These are phyloP conservation scores for Myotis daubentonii DNA, from an alignment of 2,797 vertebrate species.

Conservation along the genomic window DNA sequence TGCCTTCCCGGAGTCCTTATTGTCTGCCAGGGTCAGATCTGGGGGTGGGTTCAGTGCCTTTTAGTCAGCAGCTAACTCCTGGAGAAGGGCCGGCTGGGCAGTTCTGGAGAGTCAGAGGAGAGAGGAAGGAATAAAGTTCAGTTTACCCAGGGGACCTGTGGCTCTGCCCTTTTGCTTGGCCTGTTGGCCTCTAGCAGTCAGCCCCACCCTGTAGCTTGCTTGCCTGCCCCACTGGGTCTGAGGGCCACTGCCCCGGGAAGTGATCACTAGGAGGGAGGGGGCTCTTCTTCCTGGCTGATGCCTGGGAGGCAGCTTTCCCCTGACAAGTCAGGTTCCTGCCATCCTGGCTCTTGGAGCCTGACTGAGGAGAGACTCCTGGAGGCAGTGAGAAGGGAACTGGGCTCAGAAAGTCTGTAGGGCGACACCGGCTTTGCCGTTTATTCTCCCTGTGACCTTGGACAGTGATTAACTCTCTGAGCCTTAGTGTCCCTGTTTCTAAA, in stretches of 20 bases:
- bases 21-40: conserved; percentile 74
- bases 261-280: neutral
- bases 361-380: neutral
- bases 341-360: neutral
- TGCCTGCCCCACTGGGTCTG: neutral
- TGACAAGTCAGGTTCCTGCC: neutral
- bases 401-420: neutral
- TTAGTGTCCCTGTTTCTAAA: neutral
- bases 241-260: neutral
- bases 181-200: conserved; percentile 51
- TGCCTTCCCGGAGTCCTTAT: conserved; percentile 70
- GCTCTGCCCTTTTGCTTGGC: conserved; percentile 52
- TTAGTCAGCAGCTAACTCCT: conserved; percentile 74
- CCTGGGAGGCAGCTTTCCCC: neutral
- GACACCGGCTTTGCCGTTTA: neutral
- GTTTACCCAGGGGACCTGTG: conserved; percentile 77
- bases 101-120: conserved; percentile 70
- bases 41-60: conserved; percentile 59
- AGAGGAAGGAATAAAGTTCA: conserved; percentile 77
- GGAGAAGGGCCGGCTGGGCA: conserved; percentile 73
- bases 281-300: neutral
- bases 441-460: neutral
- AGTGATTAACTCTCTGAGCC: neutral
- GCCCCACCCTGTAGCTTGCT: neutral
- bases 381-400: neutral